Base-by-base conservation (phyloP, 2,888 invertebrate genomes). In the Euzetes globulus region DNA sequence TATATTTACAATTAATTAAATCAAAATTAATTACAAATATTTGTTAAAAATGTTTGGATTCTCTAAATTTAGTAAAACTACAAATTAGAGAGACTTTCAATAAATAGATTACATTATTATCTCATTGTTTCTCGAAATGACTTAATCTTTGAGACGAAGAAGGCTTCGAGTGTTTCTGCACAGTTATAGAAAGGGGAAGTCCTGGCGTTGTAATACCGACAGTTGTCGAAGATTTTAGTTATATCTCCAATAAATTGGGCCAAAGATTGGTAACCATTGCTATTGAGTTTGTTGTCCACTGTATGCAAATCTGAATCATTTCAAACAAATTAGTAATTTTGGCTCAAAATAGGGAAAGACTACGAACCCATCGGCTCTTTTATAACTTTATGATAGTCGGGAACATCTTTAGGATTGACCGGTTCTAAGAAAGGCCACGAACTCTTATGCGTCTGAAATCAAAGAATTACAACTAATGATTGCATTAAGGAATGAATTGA, bases 361-460 rank as follows among this genome's bases (percentile, higher is more conserved):
- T 45, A 85, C 88, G 85, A 86, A 94, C 94, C 94, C 94, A 94
- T 94, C 75, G 94, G 94, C 84, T 94, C 93, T 83, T 93, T 94
- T 77, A 94, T 94, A 76, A 94, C 90, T 87, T 91, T 90, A 82
- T 95, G 95, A 84, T 98, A 98, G 83, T 96, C 94, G 11, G 97
- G 97, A 72, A 94, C 96, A 85, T 96, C 94, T 80, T 90, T 89
- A 37, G 92, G 92, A 85, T 97, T 94, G 11, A 98, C 97, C 37
- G 97, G 94, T 85, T 95, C 92, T 88, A 95, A 90, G 84, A 99
- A 98, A 25, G 97, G 97, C 94, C 95, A 95, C 22, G 96, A 93
- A 85, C 91, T 94, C 85, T 95, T 95, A 85, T 96, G 94, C 77
- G 88, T 86, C 89, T 96, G 84, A 27, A 81, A 5, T 63, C n/a